Evolutionary conservation across 2,113 vertebrate species (phyloP).

Genomic region (Strigops habroptila): DNA sequence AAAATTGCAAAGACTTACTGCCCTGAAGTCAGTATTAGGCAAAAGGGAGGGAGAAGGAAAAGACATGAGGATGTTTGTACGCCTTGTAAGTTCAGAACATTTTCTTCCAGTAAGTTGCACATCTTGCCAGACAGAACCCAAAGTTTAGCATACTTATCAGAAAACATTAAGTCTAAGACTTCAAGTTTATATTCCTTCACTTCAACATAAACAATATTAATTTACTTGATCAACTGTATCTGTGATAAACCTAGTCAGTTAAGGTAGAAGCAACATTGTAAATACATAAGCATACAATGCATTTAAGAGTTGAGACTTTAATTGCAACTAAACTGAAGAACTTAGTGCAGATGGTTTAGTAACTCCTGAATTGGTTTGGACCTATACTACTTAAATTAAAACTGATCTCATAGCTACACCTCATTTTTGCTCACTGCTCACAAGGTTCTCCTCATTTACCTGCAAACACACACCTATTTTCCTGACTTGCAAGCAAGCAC

Average conservation of each 20-base stretch:
- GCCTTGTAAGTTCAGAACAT: background rate
- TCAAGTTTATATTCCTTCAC: background rate
- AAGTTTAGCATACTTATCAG: background rate
- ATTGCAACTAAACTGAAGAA: background rate
- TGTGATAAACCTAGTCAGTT: background rate
- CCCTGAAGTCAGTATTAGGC: background rate
- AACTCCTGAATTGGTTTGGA: background rate
- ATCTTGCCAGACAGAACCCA: background rate
- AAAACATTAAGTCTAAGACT: background rate
- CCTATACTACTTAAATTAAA: background rate
- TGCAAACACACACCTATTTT: background rate
- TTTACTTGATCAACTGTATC: background rate
- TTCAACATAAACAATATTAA: background rate
- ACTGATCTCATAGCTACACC: background rate
- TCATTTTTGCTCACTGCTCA: conserved; percentile 8
- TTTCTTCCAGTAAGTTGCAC: background rate
- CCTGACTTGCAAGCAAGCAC: background rate
- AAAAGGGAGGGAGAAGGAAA: background rate
- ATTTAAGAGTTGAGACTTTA: background rate
- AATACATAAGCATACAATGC: background rate
- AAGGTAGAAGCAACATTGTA: background rate
- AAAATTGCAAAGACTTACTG: background rate
- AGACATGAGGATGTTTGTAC: background rate
- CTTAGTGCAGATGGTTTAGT: background rate
- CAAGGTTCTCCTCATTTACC: background rate